Base-by-base conservation (phyloP, 2,113 vertebrate genomes). In the Centropus unirufus region DNA sequence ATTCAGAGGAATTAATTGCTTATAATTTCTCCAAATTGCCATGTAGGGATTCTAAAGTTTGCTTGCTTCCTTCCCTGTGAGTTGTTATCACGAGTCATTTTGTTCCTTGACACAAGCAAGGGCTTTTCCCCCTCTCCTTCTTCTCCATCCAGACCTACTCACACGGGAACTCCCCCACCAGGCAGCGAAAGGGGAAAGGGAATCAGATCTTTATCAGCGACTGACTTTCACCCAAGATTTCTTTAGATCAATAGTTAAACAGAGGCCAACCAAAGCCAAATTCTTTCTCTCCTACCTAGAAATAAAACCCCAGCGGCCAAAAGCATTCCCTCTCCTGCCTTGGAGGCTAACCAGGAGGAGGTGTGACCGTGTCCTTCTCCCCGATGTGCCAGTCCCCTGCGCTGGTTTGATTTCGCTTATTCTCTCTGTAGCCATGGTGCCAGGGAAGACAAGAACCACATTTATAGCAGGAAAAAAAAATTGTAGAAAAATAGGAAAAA, bases 121-220 rank as follows among this genome's bases (percentile, higher is more conserved):
- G 54, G 19, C 51, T 96, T 90, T 93, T 63, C 66, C 66, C 76
- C 8, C 32, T 54, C 68, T 64, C 23, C 55, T 84, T 34, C 64
- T 89, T 62, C 58, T 92, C 58, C 69, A 79, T 83, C 76, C 61
- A 95, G 36, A 39, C 17, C 44, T n/a, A 21, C 63, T 77, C 39
- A 63, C 11, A 14, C 1, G 52, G 82, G 64, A 90, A 92, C 59
- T 86, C 54, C 75, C 61, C 34, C 69, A 34, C 11, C 26, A 88
- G 76, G 52, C 57, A 94, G 58, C 13, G 57, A 83, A 83, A 92
- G 58, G 74, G 74, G 59, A 73, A 80, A 61, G n/a, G 36, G 68
- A 86, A 81, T 92, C 77, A 91, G 73, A 87, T 84, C 79, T 90
- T 81, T 82, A 92, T 87, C 90, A 78, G 52, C 90, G 32, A 27